Percentiles rank a stretch among this genome's conserved stretches.
These are phyloP conservation scores for Itoplectis maculator DNA, from an alignment of 2,888 invertebrate species.

Conservation along the genomic window DNA sequence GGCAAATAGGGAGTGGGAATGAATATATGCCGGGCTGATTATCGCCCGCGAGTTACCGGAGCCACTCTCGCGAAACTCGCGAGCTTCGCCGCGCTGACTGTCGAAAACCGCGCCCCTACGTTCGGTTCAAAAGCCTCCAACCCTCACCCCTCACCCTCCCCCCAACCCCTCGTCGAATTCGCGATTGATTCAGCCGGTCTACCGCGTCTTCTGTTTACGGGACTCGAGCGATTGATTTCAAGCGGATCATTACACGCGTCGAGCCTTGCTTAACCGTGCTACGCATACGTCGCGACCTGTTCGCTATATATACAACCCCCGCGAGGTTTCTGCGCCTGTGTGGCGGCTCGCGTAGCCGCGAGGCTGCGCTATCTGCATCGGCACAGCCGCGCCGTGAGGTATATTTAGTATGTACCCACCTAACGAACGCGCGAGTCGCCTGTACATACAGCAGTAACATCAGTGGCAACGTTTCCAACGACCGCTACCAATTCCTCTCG, in stretches of 20 bases:
- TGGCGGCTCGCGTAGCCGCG: conserved; percentile 6
- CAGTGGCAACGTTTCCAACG: conserved; percentile 49
- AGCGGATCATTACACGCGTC: conserved; percentile 67
- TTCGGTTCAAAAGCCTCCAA: background rate
- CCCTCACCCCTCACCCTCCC: background rate
- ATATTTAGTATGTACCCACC: conserved; percentile 59
- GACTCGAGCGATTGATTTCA: conserved; percentile 66
- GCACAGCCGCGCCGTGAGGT: conserved; percentile 11
- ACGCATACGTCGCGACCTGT: background rate
- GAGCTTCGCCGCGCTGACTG: background rate
- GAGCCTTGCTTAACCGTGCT: conserved; percentile 46
- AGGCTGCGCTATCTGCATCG: conserved; percentile 35
- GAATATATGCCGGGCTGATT: background rate
- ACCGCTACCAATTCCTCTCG: conserved; percentile 31
- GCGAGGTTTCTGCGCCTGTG: background rate
- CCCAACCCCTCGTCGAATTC: conserved; percentile 11
- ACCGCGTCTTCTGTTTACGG: conserved; percentile 67
- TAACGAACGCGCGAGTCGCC: conserved; percentile 56
- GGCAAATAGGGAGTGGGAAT: background rate
- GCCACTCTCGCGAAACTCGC: background rate
- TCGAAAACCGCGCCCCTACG: background rate
- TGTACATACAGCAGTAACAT: conserved; percentile 49
- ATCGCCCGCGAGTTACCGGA: background rate
- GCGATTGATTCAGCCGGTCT: conserved; percentile 66
- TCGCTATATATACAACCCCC: conserved; percentile 25